Evolutionary conservation across 2,888 invertebrate species (phyloP), one percentile per base, ranked within the genome.

Genomic region (Nomada hirtipes): DNA sequence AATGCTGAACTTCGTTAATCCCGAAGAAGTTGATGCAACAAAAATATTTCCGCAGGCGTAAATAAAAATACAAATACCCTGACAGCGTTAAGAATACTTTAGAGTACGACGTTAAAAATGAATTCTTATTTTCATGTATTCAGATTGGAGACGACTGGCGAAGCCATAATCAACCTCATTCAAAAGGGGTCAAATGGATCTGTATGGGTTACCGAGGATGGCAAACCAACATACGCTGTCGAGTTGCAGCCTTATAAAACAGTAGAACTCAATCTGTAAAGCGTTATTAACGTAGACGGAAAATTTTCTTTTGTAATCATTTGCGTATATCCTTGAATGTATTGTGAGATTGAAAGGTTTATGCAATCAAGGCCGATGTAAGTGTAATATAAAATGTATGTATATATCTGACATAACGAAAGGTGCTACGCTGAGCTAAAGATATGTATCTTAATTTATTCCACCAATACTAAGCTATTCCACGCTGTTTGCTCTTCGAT

Each of bases 101-200:
- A 7, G 36, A 42, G 44, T 36, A 3, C 4, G n/a, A 61, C 36
- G 10, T 42, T 29, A 23, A 9, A 23, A 0, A 1, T 15, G 36
- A 9, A 11, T 15, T 11, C 15, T 23, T 15, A 13, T 47, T 15
- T 11, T 18, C 15, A 20, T 44, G 1, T 44, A 20, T 52, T 4
- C 57, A 91, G 92, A 18, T 47, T 76, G 7, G 88, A 89, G 0
- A 4, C 80, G 42, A 91, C 90, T 2, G 89, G 81, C 1, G 61
- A 61, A 0, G 86, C 87, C 0, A 79, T 91, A 86, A 50, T 91
- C 29, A 64, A 80, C 4, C 63, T 91, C 0, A 86, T 92, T 15
- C 73, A 86, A 53, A 87, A 88, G 4, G 91, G 88, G 4, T n/a
- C 76, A n/a, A 92, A 90, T 18, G 92, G 90, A 11, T 70, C 88